phyloP scores from a whole-genome alignment of 2,888 invertebrate species.

The Hipparchia semele region DNA sequence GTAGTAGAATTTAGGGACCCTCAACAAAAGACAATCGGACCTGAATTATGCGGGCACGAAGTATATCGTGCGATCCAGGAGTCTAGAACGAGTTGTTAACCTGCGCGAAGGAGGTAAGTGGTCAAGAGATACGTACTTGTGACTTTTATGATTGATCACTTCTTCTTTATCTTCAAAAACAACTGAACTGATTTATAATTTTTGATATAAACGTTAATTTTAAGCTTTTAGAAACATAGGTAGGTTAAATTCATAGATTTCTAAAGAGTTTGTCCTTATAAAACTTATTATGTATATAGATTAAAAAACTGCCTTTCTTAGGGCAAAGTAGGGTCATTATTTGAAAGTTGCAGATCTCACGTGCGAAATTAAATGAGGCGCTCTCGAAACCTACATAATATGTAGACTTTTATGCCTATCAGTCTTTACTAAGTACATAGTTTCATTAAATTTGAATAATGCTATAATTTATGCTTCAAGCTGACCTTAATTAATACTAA shows the following conservation, averaged over 20 bases:
- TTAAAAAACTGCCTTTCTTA: not conserved
- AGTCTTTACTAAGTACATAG: not conserved
- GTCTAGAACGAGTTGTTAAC: conserved; percentile 2
- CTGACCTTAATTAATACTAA: not conserved
- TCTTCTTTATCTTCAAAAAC: conserved; percentile 7
- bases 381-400: not conserved
- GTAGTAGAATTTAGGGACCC: conserved; percentile 8
- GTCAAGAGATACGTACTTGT: conserved; percentile 17
- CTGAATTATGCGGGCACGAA: not conserved
- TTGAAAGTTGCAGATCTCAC: conserved; percentile 1
- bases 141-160: conserved; percentile 28
- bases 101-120: conserved; percentile 32
- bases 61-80: not conserved
- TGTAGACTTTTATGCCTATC: not conserved
- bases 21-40: not conserved
- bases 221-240: not conserved
- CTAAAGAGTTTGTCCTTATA: not conserved
- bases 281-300: not conserved
- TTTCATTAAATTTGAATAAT: not conserved
- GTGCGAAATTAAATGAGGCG: not conserved
- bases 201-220: not conserved
- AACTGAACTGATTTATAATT: conserved; percentile 23
- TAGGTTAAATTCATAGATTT: not conserved
- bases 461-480: not conserved
- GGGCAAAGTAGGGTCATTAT: conserved; percentile 1